Evolutionary conservation across 2,113 vertebrate species (phyloP).

Genomic region (Solea solea): DNA sequence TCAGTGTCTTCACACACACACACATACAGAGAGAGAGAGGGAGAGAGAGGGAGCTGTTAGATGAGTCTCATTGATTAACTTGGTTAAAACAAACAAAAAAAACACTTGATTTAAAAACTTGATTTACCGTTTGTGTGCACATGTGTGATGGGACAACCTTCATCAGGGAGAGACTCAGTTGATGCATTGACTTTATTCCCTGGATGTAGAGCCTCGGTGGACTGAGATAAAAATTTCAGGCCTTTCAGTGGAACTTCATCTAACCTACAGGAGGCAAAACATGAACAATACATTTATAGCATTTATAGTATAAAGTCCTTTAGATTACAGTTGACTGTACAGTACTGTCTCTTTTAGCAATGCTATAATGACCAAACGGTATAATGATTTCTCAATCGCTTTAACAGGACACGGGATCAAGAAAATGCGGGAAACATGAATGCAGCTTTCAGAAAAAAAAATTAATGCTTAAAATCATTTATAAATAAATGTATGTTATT

Average conservation of each 20-base stretch:
- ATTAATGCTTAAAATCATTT: too few species aligned
- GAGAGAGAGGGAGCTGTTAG: not conserved
- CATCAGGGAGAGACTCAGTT: constrained; percentile 91
- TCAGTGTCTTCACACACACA: constrained; percentile 84
- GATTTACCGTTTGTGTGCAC: not conserved
- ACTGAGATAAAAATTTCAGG: constrained; percentile 89
- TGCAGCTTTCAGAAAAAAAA: too few species aligned
- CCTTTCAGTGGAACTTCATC: constrained; percentile 88
- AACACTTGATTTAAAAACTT: too few species aligned
- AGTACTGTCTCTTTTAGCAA: too few species aligned
- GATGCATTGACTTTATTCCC: constrained; percentile 90
- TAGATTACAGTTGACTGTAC: too few species aligned
- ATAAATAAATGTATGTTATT: too few species aligned
- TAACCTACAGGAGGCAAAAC: constrained; percentile 67
- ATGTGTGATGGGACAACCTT: constrained; percentile 80
- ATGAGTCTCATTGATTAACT: not conserved
- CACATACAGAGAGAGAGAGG: not conserved
- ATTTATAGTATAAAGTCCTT: too few species aligned
- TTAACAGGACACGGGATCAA: too few species aligned
- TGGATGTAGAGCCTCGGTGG: constrained; percentile 92
- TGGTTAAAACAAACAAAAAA: too few species aligned
- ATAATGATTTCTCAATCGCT: too few species aligned
- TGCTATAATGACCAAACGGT: too few species aligned
- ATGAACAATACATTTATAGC: not conserved
- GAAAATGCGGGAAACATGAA: too few species aligned